phyloP scores from a whole-genome alignment of 2,797 vertebrate genomes.

The Carduelis carduelis region DNA sequence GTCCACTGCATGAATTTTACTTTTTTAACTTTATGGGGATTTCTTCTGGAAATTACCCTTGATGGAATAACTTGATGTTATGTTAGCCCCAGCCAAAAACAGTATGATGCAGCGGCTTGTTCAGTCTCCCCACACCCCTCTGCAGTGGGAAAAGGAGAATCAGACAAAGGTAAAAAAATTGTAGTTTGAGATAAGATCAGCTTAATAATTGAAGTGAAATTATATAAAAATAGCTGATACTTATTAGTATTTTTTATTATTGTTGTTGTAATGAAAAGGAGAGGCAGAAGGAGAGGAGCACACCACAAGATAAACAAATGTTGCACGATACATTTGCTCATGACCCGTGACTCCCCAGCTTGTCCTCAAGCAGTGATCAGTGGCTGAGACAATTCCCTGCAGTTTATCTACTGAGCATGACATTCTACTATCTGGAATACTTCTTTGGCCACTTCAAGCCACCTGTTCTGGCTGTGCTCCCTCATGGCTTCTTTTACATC shows the following conservation, averaged over 20 bases:
- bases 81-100: not conserved
- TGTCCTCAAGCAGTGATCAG: not conserved
- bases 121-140: fast-evolving
- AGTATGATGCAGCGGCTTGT: fast-evolving
- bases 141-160: not conserved
- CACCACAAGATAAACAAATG: not conserved
- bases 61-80: not conserved
- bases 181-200: not conserved
- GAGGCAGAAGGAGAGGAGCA: not conserved
- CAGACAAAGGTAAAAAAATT: not conserved
- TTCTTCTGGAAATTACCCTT: not conserved
- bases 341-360: not conserved
- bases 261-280: not conserved
- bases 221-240: not conserved
- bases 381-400: not conserved
- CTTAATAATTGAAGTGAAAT: not conserved
- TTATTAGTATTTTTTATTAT: not conserved
- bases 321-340: not conserved
- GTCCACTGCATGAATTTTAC: not conserved
- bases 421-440: not conserved
- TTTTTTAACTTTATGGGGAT: not conserved
- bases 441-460: no score
- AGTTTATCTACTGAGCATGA: not conserved
- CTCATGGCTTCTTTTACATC: not conserved
- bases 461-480: not conserved